phyloP scores from a whole-genome alignment of 2,113 vertebrate species.

The Odontophorus gujanensis region DNA sequence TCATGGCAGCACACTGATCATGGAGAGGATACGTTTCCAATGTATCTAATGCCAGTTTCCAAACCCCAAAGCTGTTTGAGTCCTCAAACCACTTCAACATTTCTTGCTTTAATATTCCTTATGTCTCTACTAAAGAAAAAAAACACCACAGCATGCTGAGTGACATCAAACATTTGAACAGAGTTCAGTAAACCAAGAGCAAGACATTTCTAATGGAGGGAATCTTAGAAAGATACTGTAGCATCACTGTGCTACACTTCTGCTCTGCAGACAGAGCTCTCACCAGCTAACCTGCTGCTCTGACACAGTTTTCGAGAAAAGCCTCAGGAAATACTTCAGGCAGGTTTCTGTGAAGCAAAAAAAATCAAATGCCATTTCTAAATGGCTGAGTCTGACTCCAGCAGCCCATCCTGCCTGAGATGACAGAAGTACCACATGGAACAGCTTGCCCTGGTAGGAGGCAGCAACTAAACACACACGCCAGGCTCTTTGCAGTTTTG shows the following conservation, averaged over 20 bases:
- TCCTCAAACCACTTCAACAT: not conserved
- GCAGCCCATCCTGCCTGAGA: not conserved
- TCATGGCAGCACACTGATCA: not conserved
- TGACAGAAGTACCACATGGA: not conserved
- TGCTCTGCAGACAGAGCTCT: not conserved
- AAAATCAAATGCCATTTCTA: not conserved
- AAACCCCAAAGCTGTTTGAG: not conserved
- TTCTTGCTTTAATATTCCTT: not conserved
- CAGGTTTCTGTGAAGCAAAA: not conserved
- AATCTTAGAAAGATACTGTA: not conserved
- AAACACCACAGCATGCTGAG: accelerated
- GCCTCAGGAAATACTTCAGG: conserved; percentile 32
- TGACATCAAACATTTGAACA: conserved; percentile 32
- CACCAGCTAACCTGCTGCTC: not conserved
- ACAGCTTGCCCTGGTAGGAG: not conserved
- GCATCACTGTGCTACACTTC: not conserved
- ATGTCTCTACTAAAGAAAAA: not conserved
- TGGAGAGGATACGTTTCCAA: not conserved
- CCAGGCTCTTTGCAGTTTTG: not conserved
- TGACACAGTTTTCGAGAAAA: conserved; percentile 51
- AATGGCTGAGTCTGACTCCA: not conserved
- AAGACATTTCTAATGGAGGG: conserved; percentile 16
- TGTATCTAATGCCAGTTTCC: not conserved
- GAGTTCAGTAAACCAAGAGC: conserved; percentile 12
- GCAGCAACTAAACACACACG: not conserved